Evolutionary conservation across 2,113 vertebrate species (phyloP).

Genomic region (Laterallus jamaicensis): DNA sequence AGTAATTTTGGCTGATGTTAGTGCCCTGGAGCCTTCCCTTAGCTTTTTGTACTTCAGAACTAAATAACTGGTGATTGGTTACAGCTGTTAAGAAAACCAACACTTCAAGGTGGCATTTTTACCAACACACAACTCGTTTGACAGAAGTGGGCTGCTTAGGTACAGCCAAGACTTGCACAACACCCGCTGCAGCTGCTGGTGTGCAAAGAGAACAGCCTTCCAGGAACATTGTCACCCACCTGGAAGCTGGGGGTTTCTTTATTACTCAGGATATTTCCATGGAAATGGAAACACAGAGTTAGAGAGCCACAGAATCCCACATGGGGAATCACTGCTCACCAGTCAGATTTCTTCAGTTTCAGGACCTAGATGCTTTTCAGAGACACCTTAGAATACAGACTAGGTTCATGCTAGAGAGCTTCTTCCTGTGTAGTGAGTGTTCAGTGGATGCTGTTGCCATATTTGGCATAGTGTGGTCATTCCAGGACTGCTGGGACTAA

Average conservation of each 20-base stretch:
- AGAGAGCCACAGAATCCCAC: neutral
- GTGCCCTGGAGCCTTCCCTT: neutral
- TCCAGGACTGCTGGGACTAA: neutral
- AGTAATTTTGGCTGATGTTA: neutral
- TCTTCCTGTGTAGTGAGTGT: neutral
- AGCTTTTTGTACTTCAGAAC: neutral
- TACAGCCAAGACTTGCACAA: neutral
- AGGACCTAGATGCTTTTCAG: neutral
- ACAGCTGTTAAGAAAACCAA: neutral
- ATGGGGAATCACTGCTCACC: neutral
- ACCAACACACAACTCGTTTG: neutral
- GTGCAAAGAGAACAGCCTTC: fast-evolving
- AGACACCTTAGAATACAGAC: neutral
- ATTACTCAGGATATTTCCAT: neutral
- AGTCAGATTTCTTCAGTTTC: neutral
- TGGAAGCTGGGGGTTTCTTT: neutral
- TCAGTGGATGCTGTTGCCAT: neutral
- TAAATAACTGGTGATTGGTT: neutral
- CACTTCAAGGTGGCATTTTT: neutral
- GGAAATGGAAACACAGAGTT: neutral
- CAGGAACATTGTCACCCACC: neutral
- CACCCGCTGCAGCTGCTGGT: too few species aligned
- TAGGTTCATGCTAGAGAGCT: neutral
- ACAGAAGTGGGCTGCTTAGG: neutral
- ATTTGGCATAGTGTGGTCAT: neutral